Evolutionary conservation across 2,113 vertebrate genomes (phyloP), one percentile per base, ranked within the genome.

Genomic region (Cyphomyrus plagiostoma): DNA sequence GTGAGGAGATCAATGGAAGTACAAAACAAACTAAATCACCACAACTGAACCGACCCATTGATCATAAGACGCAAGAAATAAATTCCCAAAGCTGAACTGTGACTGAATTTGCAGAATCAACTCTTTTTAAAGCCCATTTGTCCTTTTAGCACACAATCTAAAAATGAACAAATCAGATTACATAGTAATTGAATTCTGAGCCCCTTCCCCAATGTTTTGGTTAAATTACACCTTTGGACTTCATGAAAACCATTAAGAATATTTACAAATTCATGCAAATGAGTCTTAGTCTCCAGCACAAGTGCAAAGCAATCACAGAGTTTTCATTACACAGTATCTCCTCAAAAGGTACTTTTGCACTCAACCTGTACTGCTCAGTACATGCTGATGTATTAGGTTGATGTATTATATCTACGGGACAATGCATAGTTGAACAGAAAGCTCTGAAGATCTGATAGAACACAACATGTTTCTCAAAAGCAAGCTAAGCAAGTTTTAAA

Each of bases 31-130:
- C 93, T 90, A 90, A 92, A 94, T 94, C 91, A 89, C 91, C 92
- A 87, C 87, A 90, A 90, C 89, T 90, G 77, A 90, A 90, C 92
- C 88, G 84, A 93, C 58, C 90, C 89, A 91, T 92, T 92, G 91
- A 93, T 92, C 93, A 90, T 50, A 66, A 91, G 91, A 86, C 52
- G 80, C 80, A 88, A 89, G 88, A 89, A 91, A 89, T 91, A 93
- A 56, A 88, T 58, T 89, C 66, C 87, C 50, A 89, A 90, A 82
- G 90, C 46, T 90, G 91, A 91, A 92, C 58, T 82, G 90, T 92
- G 90, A 90, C 89, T 91, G 93, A 92, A 90, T 92, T 91, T 93
- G 92, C 90, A 91, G 89, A 91, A 93, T 88, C 21, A 83, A 92
- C 89, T 89, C 80, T 35, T 26, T 49, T 74, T 50, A 45, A 30